A percentile compares a stretch with the other conserved stretches of the same genome.
phyloP scores from a whole-genome alignment of 2,797 vertebrate genomes.

The Acridotheres tristis region DNA sequence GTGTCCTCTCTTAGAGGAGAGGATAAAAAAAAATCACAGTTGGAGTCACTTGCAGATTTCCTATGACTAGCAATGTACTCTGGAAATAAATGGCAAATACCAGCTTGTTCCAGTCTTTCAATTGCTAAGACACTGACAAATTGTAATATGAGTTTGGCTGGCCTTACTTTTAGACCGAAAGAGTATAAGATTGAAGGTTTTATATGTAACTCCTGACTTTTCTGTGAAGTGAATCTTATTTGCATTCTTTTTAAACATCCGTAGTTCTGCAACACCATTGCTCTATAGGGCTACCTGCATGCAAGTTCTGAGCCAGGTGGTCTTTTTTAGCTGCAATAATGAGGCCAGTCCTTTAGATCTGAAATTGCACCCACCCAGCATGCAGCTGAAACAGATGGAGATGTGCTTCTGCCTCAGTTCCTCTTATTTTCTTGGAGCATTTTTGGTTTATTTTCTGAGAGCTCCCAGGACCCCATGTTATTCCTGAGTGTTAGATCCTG shows the following conservation, averaged over 20 bases:
- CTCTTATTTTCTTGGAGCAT: background rate
- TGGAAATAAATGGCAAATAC: background rate
- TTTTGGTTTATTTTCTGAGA: background rate
- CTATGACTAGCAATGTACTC: background rate
- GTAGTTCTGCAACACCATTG: background rate
- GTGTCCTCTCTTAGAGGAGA: background rate
- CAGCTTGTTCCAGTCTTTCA: background rate
- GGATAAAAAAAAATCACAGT: background rate
- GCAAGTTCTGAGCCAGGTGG: background rate
- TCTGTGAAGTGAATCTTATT: background rate
- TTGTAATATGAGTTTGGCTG: background rate
- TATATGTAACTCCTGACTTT: background rate
- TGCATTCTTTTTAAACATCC: background rate
- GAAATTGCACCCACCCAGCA: background rate
- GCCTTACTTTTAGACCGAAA: background rate
- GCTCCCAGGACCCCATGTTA: background rate
- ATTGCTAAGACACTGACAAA: background rate
- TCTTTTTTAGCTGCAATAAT: background rate
- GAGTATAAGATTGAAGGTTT: background rate
- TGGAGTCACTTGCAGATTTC: background rate
- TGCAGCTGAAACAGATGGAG: background rate
- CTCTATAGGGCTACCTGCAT: fast-evolving
- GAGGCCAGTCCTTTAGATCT: background rate
- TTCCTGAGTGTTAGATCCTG: background rate
- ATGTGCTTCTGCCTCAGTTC: background rate